Base-by-base conservation (phyloP, 1,140 invertebrate genomes). In the Aphis craccivora region DNA sequence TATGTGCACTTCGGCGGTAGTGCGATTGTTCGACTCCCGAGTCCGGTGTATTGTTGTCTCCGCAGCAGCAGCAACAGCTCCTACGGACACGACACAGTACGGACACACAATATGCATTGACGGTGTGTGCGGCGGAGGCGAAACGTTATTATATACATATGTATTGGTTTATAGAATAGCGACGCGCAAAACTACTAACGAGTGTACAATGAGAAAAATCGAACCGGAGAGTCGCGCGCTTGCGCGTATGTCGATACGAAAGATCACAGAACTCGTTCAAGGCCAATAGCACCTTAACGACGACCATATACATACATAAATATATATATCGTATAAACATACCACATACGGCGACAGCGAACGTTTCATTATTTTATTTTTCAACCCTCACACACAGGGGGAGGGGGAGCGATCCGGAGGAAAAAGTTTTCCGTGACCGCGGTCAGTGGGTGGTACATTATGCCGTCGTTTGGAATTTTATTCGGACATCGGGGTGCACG, bases 261-360 rank as follows among this genome's bases (percentile, higher is more conserved):
- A 93, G 91, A 93, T 93, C 91, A 93, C 91, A 93, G 91, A 93
- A 93, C 91, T 93, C 91, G 91, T 93, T 93, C 91, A 93, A 93
- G 91, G 91, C 91, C 91, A 93, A 84, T 93, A 93, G 67, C 91
- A 84, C 91, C 91, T 93, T 40, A 90, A 90, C 89, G n/a, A 90
- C 55, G 2, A 76, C 30, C 30, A 55, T 55, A 55, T 55, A 53
- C 22, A 55, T 51, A 67, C n/a, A 67, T 76, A 30, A n/a, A 67
- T 60, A n/a, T n/a, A 67, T 60, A n/a, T n/a, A n/a, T n/a, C n/a
- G 30, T 67, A n/a, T n/a, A n/a, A 76, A n/a, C 89, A 40, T 67
- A 48, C 37, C 30, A 25, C 87, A 51, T 76, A 53, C 20, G 25
- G 60, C 88, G 51, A 90, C 37, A 35, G 88, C 11, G n/a, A 37